phyloP scores from a whole-genome alignment of 2,888 invertebrate genomes.

The Chrysolina americana region DNA sequence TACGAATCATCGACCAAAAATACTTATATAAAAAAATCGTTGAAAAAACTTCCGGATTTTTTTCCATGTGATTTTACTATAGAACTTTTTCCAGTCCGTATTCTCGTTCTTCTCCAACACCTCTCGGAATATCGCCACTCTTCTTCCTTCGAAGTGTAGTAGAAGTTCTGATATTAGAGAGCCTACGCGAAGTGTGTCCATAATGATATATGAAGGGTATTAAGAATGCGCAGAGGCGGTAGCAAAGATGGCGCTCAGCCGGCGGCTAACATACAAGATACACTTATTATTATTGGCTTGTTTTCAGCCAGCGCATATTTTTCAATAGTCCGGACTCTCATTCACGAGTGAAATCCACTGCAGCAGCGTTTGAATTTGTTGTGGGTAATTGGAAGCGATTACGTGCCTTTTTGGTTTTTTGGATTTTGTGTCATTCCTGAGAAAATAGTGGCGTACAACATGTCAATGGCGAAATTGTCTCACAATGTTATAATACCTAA shows the following conservation, averaged over 20 bases:
- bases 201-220: slow-evolving; percentile 69
- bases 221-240: slow-evolving; percentile 67
- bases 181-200: slow-evolving; percentile 69
- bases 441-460: slow-evolving; percentile 13
- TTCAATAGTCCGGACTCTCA: slow-evolving; percentile 44
- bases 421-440: slow-evolving; percentile 2
- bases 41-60: too few relatives aligned
- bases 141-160: slow-evolving; percentile 46
- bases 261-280: slow-evolving; percentile 50
- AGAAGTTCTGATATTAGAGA: slow-evolving; percentile 62
- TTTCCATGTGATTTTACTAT: too few relatives aligned
- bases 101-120: neutral
- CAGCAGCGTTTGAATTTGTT: slow-evolving; percentile 32
- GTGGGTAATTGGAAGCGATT: slow-evolving; percentile 35
- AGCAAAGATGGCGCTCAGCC: slow-evolving; percentile 62
- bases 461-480: neutral
- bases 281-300: slow-evolving; percentile 55
- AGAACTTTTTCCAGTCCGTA: too few relatives aligned
- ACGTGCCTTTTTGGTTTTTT: slow-evolving; percentile 35
- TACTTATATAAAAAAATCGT: too few relatives aligned
- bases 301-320: slow-evolving; percentile 47
- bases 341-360: slow-evolving; percentile 40
- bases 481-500: neutral
- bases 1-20: too few relatives aligned
- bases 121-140: slow-evolving; percentile 36